Conservation (phyloP, 2,797 vertebrate species). For the Tamandua tetradactyla region DNA sequence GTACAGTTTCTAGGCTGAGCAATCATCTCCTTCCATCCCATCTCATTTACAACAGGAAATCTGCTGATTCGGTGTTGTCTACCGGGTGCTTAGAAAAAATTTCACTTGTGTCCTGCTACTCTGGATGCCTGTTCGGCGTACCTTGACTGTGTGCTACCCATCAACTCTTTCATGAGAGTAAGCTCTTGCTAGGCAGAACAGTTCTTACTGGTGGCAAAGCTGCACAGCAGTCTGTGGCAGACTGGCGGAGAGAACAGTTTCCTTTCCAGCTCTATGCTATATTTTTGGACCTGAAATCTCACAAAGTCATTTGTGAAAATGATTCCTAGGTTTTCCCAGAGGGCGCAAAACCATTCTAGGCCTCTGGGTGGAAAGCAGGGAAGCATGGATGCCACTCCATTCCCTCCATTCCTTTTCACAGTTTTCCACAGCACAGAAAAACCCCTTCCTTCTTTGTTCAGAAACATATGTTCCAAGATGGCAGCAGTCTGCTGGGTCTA, state of each 20-base stretch:
- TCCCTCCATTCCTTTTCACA: neutral
- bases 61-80: neutral
- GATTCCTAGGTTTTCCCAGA: neutral
- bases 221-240: neutral
- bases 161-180: neutral
- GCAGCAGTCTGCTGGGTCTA: neutral
- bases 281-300: neutral
- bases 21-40: neutral
- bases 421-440: neutral
- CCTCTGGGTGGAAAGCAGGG: neutral
- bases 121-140: neutral
- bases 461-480: neutral
- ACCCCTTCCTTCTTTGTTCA: neutral
- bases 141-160: neutral
- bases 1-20: neutral
- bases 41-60: neutral
- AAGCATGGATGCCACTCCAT: neutral
- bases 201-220: neutral
- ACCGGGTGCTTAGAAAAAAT: neutral
- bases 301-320: constrained; percentile 7
- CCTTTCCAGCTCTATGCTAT: neutral
- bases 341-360: neutral
- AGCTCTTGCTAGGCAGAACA: neutral
- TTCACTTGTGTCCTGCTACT: neutral
- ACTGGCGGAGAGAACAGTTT: neutral